Base-by-base conservation (phyloP, 2,113 vertebrate species). In the Pangasianodon hypophthalmus region DNA sequence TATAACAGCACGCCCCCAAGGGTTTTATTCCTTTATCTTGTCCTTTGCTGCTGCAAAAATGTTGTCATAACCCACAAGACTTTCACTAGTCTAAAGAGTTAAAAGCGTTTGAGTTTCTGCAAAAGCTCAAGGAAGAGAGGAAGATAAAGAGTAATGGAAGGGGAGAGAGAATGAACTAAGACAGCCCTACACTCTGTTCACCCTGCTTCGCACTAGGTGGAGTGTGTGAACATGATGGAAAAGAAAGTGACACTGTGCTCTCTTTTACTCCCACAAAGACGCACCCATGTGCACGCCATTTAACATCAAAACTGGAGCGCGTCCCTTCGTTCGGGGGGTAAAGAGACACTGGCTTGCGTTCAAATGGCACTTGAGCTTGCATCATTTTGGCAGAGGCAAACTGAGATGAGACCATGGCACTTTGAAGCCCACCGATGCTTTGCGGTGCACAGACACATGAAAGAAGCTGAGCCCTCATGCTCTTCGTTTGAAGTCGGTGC, bases 381-480 rank as follows among this genome's bases (percentile, higher is more conserved):
- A 90, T 81, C 90, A 41, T 82, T 90, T 56, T 84, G 90, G 90
- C 58, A 75, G 60, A 67, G 88, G 88, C 88, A 58, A 77, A 90
- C 90, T 83, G 91, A 90, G 94, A 87, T 88, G 92, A 92, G 89
- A 90, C 93, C 71, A 46, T 26, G 48, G 24, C 83, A 93, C 95
- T 95, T 95, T 96, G 94, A 96, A 95, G 94, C 91, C 89, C 79
- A 87, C 90, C n/a, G 91, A 94, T 95, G 94, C 94, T 87, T 88
- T 21, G 71, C 44, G 13, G 91, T 75, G 8, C 88, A 71, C 88
- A 85, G 92, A 71, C 88, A 94, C 92, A 95, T 94, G 94, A 96
- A 95, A 96, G 94, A 88, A 84, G 48, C 29, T 44, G 29, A 73
- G 37, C 85, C 85, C 88, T 86, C 85, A 62, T 89, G 54, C 7